Evolutionary conservation across 2,888 invertebrate genomes (phyloP), one percentile per base, ranked within the genome.

Genomic region (Elmis aenea): DNA sequence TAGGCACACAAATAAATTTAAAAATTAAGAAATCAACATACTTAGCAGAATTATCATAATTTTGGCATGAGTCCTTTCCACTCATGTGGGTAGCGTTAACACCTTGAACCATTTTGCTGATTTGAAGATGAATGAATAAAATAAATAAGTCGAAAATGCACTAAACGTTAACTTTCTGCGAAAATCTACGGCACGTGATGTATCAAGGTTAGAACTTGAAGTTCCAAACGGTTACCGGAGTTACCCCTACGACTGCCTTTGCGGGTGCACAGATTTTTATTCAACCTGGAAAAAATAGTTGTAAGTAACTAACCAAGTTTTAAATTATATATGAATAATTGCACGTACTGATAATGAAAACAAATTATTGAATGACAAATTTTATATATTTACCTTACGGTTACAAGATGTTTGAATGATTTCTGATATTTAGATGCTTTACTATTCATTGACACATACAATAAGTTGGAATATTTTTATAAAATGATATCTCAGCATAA

Each of bases 181-280:
- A 4, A 12, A 20, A 15, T 12, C 5, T 16, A 34, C 16, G 22
- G 25, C 46, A 89, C 89, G 84, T 85, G 87, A 67, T 88, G 86
- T 30, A 89, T 72, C 63, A 81, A 83, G 29, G 85, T 87, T 27
- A 90, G 78, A 24, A 90, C 87, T 59, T 85, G 76, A 66, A 87
- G 80, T 75, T 90, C 89, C 68, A 89, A 70, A 40, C 81, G 77
- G 73, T 90, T 90, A 51, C 84, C 89, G 67, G 85, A 79, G 72
- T 88, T 89, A 52, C 86, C 89, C 51, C 82, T 79, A 58, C 89
- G 80, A 57, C 88, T 89, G 54, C 88, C 85, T 75, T 88, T 85
- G 57, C 82, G 79, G 42, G 85, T 85, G 61, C 78, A 76, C 55
- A 89, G 76, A 70, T 88, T 85, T 73, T 88, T 42, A 21, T 38